Base-by-base conservation (phyloP, 2,797 vertebrate species). In the Peromyscus aztecus region DNA sequence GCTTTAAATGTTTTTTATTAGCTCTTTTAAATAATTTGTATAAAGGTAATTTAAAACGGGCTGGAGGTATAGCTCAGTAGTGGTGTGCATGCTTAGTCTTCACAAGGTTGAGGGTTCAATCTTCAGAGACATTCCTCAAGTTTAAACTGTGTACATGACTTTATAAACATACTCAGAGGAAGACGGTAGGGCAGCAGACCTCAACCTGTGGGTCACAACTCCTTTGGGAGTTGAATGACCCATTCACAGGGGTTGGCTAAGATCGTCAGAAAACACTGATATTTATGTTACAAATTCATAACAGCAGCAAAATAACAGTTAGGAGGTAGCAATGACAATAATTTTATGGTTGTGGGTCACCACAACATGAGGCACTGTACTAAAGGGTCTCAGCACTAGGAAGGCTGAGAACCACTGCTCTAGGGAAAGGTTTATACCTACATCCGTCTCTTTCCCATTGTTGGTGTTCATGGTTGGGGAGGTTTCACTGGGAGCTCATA, bases 141-240 rank as follows among this genome's bases (percentile, higher is more conserved):
- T n/a, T 67, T 75, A 82, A 52, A 14, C 29, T 73, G 57, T 9
- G 13, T 40, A 12, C 4, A 61, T 75, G 59, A 82, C 31, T 91
- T 91, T 73, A 92, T 77, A 90, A 94, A 69, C 46, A 73, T 46
- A 83, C 85, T 67, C n/a, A 83, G 24, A 93, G 34, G 61, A 73
- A 85, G 23, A 46, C 31, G 23, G 29, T 71, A 21, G 11, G 82
- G 40, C 29, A 65, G 9, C 37, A 3, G 27, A 46, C 19, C 59
- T 43, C 59, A 84, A 19, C 24, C 37, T 43, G 57, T 61, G 16
- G 24, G 8, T 61, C 13, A 31, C 3, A 16, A 83, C 37, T 37
- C 24, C 27, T 13, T 52, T 52, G 49, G 49, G 49, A 52, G 49
- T 13, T 52, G 49, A 52, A 52, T 52, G 49, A 52, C 49, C 49